phyloP scores from a whole-genome alignment of 2,888 invertebrate species.

The Nesidiocoris tenuis region DNA sequence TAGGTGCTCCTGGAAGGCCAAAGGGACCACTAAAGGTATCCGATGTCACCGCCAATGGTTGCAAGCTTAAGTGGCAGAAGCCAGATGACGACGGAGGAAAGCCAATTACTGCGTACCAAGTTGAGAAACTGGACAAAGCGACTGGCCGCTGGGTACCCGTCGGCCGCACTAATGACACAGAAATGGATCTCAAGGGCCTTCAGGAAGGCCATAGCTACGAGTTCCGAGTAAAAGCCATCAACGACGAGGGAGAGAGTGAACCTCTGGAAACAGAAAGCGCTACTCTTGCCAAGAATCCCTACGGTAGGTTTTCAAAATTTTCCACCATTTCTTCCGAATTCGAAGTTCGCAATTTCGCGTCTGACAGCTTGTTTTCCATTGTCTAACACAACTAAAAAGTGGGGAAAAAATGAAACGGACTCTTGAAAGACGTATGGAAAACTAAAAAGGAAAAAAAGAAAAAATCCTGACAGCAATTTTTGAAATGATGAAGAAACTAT shows the following conservation, averaged over 20 bases:
- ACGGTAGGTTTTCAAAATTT: too few species aligned
- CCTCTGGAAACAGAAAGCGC: slow-evolving; percentile 88
- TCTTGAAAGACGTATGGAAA: too few species aligned
- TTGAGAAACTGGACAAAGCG: slow-evolving; percentile 89
- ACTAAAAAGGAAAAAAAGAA: too few species aligned
- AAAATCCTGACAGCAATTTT: too few species aligned
- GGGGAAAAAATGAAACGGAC: too few species aligned
- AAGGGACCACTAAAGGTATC: slow-evolving; percentile 85
- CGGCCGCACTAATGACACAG: slow-evolving; percentile 81
- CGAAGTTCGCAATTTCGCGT: too few species aligned
- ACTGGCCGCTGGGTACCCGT: slow-evolving; percentile 93
- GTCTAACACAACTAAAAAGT: too few species aligned
- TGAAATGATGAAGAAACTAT: too few species aligned
- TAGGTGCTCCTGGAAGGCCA: slow-evolving; percentile 79
- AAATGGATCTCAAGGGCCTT: slow-evolving; percentile 83
- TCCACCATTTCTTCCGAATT: too few species aligned
- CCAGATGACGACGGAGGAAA: slow-evolving; percentile 95
- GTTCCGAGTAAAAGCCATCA: slow-evolving; percentile 89
- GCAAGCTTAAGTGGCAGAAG: slow-evolving; percentile 89
- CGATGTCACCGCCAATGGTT: slow-evolving; percentile 85
- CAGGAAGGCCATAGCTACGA: slow-evolving; percentile 92
- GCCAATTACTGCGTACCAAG: slow-evolving; percentile 86
- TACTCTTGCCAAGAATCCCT: slow-evolving; percentile 94
- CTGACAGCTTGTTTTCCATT: too few species aligned
- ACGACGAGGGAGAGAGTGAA: slow-evolving; percentile 93